Evolutionary conservation across 1,140 invertebrate genomes (phyloP), one percentile per base, ranked within the genome.

Genomic region (Zaprionus africanus): DNA sequence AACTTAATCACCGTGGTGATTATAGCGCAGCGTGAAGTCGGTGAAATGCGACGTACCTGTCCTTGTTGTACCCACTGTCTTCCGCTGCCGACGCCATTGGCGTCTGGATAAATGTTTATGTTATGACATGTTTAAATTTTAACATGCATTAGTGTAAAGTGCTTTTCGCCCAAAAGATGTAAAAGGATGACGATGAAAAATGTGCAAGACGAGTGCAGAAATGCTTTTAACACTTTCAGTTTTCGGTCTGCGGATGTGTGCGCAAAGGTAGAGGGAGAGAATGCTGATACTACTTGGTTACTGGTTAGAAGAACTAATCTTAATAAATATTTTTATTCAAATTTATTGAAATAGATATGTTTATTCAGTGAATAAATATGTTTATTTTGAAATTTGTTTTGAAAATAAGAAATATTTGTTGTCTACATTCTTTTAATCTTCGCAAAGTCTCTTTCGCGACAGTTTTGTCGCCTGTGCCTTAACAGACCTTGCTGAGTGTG

Each of bases 41-140:
- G 36, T 63, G 15, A 9, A 36, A 65, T 43, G 11, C 31, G 24
- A 19, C 38, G 41, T 24, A 63, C 26, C 46, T 63, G 60, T 62
- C 43, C 60, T 61, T 51, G 60, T 46, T 51, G 19, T 24, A 28
- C 11, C 34, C 36, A 19, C 46, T 74, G 49, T 46, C 22, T 41
- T 17, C 28, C 56, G 13, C 51, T 38, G 19, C 12, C 66, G 22
- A 26, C 63, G 56, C 41, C 75, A 73, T 51, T 68, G 72, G 76
- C 69, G 63, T 54, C 69, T 59, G 82, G 84, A 88, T 90, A 88
- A 90, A 88, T 88, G 85, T 84, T 88, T 88, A 88, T 80, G 86
- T 90, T 90, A 90, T 90, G 85, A 90, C 86, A 85, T 85, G 79
- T 90, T 90, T 90, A 90, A 90, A 90, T 85, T 90, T 90, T 80